These are phyloP conservation scores for Apteryx mantelli DNA, from an alignment of 2,113 vertebrate genomes.

Conservation along the genomic window DNA sequence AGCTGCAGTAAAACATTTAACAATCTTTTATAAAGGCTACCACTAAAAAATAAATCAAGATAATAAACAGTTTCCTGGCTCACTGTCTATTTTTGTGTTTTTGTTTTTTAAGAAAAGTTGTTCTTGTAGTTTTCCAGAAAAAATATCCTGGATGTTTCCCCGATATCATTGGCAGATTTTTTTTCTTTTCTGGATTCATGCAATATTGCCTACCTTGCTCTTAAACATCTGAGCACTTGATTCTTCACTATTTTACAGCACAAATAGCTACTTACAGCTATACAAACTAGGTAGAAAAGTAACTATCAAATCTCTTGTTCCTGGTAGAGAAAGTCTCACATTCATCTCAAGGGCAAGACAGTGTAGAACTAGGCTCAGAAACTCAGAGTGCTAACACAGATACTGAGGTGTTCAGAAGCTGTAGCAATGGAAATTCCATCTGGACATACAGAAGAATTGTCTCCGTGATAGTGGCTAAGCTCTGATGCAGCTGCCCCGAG, in stretches of 20 bases:
- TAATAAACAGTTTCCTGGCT: not conserved
- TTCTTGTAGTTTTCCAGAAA: not conserved
- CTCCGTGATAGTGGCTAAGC: fast-evolving
- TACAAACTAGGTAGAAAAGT: not conserved
- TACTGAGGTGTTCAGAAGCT: not conserved
- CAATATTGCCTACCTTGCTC: not conserved
- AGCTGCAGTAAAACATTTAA: not conserved
- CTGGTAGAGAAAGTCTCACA: not conserved
- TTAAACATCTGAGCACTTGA: not conserved
- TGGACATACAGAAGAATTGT: not conserved
- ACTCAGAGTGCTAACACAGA: not conserved
- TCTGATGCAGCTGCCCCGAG: fast-evolving
- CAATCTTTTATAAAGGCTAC: constrained; percentile 15
- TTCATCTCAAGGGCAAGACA: not conserved
- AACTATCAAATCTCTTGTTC: not conserved
- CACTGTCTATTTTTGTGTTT: not conserved
- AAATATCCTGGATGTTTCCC: not conserved
- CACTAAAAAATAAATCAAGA: not conserved
- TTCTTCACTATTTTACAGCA: not conserved
- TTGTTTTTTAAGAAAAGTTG: not conserved
- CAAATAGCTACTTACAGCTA: not conserved
- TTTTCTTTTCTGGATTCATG: not conserved
- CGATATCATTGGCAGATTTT: not conserved
- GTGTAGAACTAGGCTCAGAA: not conserved
- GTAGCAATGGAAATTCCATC: not conserved